A percentile compares a stretch with the other conserved stretches of the same genome.
Evolutionary conservation across 2,888 invertebrate genomes (phyloP).

Genomic region (Tipula unca): DNA sequence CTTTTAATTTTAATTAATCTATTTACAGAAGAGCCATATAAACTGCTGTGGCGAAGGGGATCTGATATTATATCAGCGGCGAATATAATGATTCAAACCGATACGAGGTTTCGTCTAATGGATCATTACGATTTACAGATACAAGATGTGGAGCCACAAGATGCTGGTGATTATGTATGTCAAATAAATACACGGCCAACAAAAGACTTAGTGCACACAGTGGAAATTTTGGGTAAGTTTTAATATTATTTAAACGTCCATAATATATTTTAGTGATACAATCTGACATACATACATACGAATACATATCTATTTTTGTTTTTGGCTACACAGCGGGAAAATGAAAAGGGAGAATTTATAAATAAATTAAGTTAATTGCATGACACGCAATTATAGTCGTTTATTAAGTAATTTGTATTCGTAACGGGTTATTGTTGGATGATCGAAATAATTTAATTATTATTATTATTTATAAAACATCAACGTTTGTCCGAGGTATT

Average conservation of each 20-base stretch:
- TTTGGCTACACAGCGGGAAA: background rate
- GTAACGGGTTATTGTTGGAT: background rate
- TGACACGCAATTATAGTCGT: background rate
- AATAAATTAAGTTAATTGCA: background rate
- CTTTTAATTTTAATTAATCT: constrained; percentile 21
- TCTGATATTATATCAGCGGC: constrained; percentile 64
- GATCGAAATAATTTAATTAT: background rate
- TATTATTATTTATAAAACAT: background rate
- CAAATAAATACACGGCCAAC: constrained; percentile 62
- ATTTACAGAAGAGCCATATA: constrained; percentile 49
- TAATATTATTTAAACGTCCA: background rate
- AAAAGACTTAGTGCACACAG: constrained; percentile 61
- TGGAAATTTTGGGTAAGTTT: constrained; percentile 52
- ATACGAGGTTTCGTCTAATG: constrained; percentile 57
- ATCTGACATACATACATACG: background rate
- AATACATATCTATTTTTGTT: background rate
- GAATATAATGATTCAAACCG: constrained; percentile 61
- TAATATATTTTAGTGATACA: background rate
- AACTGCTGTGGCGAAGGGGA: constrained; percentile 60
- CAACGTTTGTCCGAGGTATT: background rate
- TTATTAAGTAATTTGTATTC: background rate
- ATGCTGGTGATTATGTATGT: constrained; percentile 59
- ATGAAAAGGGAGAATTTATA: background rate
- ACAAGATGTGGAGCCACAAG: constrained; percentile 60
- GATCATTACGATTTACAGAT: constrained; percentile 65